Evolutionary conservation across 2,113 vertebrate genomes (phyloP).

Genomic region (Rutilus rutilus): DNA sequence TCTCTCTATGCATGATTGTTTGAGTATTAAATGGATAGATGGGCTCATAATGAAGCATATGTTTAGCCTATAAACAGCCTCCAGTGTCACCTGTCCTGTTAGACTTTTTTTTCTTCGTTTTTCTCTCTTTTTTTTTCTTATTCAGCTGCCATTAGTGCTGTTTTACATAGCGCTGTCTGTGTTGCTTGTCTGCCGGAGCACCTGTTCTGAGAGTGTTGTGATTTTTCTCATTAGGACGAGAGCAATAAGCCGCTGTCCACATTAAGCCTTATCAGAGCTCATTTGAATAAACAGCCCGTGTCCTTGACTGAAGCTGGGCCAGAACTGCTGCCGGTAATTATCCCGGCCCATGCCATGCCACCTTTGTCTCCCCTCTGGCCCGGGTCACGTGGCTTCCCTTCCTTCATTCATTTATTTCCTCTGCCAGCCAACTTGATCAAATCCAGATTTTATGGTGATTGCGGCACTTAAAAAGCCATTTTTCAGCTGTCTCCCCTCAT

Average conservation of each 20-base stretch:
- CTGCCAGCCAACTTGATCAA: conserved; percentile 50
- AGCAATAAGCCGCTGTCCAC: conserved; percentile 40
- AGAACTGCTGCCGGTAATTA: conserved; percentile 32
- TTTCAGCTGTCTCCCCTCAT: conserved; percentile 53
- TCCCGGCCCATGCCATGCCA: background rate
- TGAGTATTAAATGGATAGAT: conserved; percentile 48
- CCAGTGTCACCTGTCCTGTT: conserved; percentile 7
- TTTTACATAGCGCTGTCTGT: conserved; percentile 26
- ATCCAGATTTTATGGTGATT: conserved; percentile 63
- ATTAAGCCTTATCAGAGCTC: conserved; percentile 53
- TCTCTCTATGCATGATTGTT: conserved; percentile 18
- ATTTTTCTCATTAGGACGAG: conserved; percentile 51
- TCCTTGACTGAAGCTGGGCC: conserved; percentile 45
- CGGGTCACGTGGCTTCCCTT: conserved; percentile 21
- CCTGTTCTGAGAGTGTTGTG: conserved; percentile 43
- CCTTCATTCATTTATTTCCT: conserved; percentile 54
- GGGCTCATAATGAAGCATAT: conserved; percentile 46
- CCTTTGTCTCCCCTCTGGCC: conserved; percentile 36
- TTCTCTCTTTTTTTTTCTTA: background rate
- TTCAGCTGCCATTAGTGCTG: conserved; percentile 38
- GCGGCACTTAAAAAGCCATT: conserved; percentile 57
- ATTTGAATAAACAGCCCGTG: conserved; percentile 47
- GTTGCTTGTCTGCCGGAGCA: conserved; percentile 30
- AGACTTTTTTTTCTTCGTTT: background rate
- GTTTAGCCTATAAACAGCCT: conserved; percentile 37